Percentiles rank a stretch among this genome's conserved stretches.
Conservation (phyloP, 2,888 invertebrate species). For the Idaea dimidiata region DNA sequence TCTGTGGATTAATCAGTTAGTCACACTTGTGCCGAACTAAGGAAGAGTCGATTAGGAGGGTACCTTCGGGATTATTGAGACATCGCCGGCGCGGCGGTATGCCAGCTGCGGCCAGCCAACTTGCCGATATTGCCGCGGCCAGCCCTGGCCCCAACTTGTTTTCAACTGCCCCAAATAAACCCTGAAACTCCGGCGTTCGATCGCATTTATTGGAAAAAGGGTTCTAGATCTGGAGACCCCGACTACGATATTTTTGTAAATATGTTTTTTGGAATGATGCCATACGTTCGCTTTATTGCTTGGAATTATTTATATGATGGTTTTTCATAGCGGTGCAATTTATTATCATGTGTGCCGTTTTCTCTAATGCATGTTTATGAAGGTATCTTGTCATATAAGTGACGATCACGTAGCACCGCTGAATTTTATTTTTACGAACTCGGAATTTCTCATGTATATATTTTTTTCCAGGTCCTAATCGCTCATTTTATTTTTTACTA, state of each 20-base stretch:
- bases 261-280: constrained; percentile 50
- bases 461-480: not conserved
- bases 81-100: constrained; percentile 64
- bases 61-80: constrained; percentile 79
- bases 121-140: constrained; percentile 72
- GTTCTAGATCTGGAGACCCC: constrained; percentile 45
- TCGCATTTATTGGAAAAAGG: constrained; percentile 69
- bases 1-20: constrained; percentile 79
- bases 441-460: not conserved
- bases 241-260: constrained; percentile 49
- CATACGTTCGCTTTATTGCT: constrained; percentile 47
- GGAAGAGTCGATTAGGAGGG: constrained; percentile 79
- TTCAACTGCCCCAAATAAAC: constrained; percentile 69
- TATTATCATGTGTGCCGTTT: constrained; percentile 20
- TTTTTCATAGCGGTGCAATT: constrained; percentile 23
- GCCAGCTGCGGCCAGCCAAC: constrained; percentile 73
- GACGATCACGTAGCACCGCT: not conserved
- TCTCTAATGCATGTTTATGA: constrained; percentile 14
- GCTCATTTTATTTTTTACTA: too few relatives aligned
- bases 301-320: constrained; percentile 42
- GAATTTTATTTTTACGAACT: not conserved
- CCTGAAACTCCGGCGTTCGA: constrained; percentile 68
- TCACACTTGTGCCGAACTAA: constrained; percentile 76
- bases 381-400: not conserved
- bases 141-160: constrained; percentile 70